Base-by-base conservation (phyloP, 1,140 invertebrate species). In the Proales similis region DNA sequence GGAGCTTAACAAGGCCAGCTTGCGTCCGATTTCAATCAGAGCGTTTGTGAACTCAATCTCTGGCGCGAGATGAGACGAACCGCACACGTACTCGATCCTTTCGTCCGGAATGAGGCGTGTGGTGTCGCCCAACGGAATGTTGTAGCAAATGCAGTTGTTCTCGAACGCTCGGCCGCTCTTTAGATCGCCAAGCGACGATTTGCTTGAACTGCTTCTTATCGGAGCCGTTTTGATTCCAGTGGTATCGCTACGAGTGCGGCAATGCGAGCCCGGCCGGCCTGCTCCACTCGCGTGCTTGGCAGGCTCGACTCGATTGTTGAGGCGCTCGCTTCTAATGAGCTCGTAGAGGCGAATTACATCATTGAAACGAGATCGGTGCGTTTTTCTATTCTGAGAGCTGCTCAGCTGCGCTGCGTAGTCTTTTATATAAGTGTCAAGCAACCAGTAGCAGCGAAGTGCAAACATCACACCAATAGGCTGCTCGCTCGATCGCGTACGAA, bases 381-480 rank as follows among this genome's bases (percentile, higher is more conserved):
- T 39, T 11, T 30, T 17, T 24, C 7, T 42, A 20, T 57, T 42
- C 45, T 57, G 39, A 26, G 36, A 29, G 30, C 11, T 30, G 14
- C 11, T 46, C 9, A 32, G 42, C 19, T 46, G 14, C 38, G 32
- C 33, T 17, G 39, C 39, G 11, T 61, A 32, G 38, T 61, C 57
- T 46, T 45, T 46, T 3, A 45, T 61, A 24, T 92, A 97, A 4
- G 93, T 90, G 65, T 92, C 88, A 65, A 98, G 78, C 12, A 97
- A 77, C 92, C 92, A 97, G 65, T 88, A 86, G 74, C 91, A 86
- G 73, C 90, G 87, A 48, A 97, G 80, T 22, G 90, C 90, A 76
- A 97, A 97, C 78, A 95, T 89, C 51, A 88, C 87, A 67, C 87
- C 90, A 70, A 86, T 83, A 69, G 90, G 83, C 81, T 91, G 95